Percentiles rank a stretch among this genome's conserved stretches.
Evolutionary conservation across 2,888 invertebrate genomes (phyloP).

Genomic region (Agonopterix subpropinquella): DNA sequence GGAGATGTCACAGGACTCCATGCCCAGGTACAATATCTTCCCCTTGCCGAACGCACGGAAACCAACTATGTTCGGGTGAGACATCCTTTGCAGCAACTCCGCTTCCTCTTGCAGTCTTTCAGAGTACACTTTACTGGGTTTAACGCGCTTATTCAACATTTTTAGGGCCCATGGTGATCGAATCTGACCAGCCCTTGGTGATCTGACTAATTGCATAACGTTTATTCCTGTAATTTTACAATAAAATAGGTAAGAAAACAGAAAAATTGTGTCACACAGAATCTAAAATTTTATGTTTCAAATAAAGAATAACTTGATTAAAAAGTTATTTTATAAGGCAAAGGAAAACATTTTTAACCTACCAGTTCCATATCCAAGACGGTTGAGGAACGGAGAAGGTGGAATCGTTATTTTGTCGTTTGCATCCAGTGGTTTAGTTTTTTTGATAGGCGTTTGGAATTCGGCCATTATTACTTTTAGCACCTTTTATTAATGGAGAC

Average conservation of each 20-base stretch:
- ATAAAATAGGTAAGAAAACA: not conserved
- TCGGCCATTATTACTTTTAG: slow-evolving; percentile 33
- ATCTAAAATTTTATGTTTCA: too few relatives aligned
- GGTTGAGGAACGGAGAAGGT: slow-evolving; percentile 82
- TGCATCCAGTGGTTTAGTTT: slow-evolving; percentile 24
- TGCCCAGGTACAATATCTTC: slow-evolving; percentile 78
- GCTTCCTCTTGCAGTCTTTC: slow-evolving; percentile 83
- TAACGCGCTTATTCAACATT: slow-evolving; percentile 76
- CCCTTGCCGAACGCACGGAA: slow-evolving; percentile 76
- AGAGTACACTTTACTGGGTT: slow-evolving; percentile 57
- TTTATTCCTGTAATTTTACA: slow-evolving; percentile 76
- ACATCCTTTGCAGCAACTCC: slow-evolving; percentile 78
- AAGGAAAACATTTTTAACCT: slow-evolving; percentile 4
- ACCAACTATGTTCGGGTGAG: slow-evolving; percentile 90
- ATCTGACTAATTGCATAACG: slow-evolving; percentile 85
- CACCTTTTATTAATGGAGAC: too few relatives aligned
- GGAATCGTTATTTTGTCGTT: slow-evolving; percentile 74
- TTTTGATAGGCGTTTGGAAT: slow-evolving; percentile 60
- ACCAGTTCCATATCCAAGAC: slow-evolving; percentile 87
- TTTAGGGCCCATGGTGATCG: slow-evolving; percentile 94
- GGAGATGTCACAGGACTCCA: slow-evolving; percentile 85
- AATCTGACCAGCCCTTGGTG: slow-evolving; percentile 79
- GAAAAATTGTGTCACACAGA: not conserved
- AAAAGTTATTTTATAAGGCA: too few relatives aligned
- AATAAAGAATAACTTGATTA: too few relatives aligned